Evolutionary conservation across 1,140 invertebrate species (phyloP).

Genomic region (Armadillidium nasatum): DNA sequence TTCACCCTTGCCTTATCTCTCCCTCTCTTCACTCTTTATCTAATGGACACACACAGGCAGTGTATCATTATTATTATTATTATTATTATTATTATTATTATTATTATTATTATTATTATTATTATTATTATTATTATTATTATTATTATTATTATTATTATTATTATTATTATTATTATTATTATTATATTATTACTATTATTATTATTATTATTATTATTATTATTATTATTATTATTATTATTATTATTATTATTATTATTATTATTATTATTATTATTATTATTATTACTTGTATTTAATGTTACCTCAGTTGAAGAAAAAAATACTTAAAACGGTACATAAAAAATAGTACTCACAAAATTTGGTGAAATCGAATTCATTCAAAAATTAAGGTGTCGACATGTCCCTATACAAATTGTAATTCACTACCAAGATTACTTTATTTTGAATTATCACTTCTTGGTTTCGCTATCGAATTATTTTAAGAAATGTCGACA

Average conservation of each 20-base stretch:
- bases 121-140: conserved; percentile 13
- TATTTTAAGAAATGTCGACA: too few species aligned
- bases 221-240: conserved; percentile 11
- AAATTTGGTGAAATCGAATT: too few species aligned
- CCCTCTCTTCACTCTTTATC: too few species aligned
- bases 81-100: background rate
- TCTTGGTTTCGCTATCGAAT: too few species aligned
- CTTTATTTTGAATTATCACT: too few species aligned
- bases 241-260: conserved; percentile 3
- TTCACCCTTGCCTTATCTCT: too few species aligned
- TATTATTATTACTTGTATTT: conserved; percentile 12
- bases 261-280: conserved; percentile 9
- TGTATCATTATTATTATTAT: background rate
- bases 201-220: conserved; percentile 7
- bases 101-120: conserved; percentile 9
- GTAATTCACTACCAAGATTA: too few species aligned
- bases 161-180: conserved; percentile 9
- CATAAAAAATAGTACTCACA: too few species aligned
- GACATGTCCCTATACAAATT: too few species aligned
- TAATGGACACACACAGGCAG: too few species aligned
- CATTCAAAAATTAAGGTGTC: too few species aligned
- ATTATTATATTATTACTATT: conserved; percentile 10
- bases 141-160: conserved; percentile 15
- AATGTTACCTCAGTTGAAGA: background rate
- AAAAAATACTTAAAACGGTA: too few species aligned